phyloP scores from a whole-genome alignment of 2,113 vertebrate species.

The Apteryx owenii region DNA sequence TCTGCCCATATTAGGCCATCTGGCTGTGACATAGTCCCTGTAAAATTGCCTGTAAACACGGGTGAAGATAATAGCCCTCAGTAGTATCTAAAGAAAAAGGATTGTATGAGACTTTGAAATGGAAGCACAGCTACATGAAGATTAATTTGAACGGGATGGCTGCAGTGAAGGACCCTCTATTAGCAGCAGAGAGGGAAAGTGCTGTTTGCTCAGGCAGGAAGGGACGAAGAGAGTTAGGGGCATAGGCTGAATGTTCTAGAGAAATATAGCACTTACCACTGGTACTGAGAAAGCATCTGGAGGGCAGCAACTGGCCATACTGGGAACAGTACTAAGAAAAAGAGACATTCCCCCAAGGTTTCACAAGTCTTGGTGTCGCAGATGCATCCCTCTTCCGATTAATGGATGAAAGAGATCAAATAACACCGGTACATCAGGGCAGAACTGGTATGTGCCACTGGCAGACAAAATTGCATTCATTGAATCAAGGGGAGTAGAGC shows the following conservation, averaged over 20 bases:
- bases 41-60: not conserved
- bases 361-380: not conserved
- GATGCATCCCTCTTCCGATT: not conserved
- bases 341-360: not conserved
- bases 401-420: not conserved
- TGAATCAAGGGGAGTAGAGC: not conserved
- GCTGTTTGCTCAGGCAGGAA: not conserved
- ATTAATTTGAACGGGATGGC: not conserved
- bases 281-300: not conserved
- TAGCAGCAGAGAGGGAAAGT: not conserved
- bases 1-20: not conserved
- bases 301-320: not conserved
- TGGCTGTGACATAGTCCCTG: not conserved
- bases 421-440: not conserved
- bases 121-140: not conserved
- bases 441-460: not conserved
- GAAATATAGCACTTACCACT: not conserved
- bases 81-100: not conserved
- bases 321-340: not conserved
- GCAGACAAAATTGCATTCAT: not conserved
- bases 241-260: not conserved
- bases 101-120: not conserved
- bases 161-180: not conserved
- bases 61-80: not conserved
- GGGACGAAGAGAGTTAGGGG: fast-evolving